phyloP scores from a whole-genome alignment of 2,888 invertebrate genomes.

The Maniola hyperantus region DNA sequence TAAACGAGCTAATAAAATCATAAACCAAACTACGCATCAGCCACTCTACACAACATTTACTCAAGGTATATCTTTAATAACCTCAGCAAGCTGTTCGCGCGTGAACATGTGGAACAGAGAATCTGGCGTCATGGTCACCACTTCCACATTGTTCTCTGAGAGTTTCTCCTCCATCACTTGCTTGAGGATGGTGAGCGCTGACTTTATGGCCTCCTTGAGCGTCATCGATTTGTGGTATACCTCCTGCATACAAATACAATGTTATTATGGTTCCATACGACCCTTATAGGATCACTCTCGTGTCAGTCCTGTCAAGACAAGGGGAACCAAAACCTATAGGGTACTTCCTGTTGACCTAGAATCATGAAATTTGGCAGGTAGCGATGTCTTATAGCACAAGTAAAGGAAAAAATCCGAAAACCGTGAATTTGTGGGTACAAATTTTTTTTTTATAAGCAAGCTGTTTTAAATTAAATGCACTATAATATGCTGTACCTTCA shows the following conservation, averaged over 20 bases:
- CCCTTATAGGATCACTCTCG: too few relatives aligned
- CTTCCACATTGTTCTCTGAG: conserved; percentile 98
- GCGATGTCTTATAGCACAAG: too few relatives aligned
- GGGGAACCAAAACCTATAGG: too few relatives aligned
- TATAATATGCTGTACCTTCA: conserved; percentile 67
- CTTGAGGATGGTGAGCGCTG: conserved; percentile 96
- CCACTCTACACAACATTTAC: conserved; percentile 35
- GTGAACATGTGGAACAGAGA: conserved; percentile 94
- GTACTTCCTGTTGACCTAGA: too few relatives aligned
- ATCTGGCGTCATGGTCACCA: conserved; percentile 95
- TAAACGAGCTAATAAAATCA: background rate
- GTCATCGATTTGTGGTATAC: conserved; percentile 93
- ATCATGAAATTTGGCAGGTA: too few relatives aligned
- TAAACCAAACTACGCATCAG: conserved; percentile 39
- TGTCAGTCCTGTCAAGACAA: too few relatives aligned
- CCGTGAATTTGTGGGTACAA: too few relatives aligned
- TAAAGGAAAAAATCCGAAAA: too few relatives aligned
- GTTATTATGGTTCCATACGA: too few relatives aligned
- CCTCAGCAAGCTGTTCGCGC: conserved; percentile 95
- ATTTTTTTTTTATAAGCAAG: too few relatives aligned
- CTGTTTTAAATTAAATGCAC: too few relatives aligned
- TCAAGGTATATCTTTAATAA: conserved; percentile 89
- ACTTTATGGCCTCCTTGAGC: conserved; percentile 94
- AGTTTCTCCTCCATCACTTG: conserved; percentile 99
- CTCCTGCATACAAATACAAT: conserved; percentile 72